Conservation (phyloP, 2,888 invertebrate genomes). For the Tiliacea aurago region DNA sequence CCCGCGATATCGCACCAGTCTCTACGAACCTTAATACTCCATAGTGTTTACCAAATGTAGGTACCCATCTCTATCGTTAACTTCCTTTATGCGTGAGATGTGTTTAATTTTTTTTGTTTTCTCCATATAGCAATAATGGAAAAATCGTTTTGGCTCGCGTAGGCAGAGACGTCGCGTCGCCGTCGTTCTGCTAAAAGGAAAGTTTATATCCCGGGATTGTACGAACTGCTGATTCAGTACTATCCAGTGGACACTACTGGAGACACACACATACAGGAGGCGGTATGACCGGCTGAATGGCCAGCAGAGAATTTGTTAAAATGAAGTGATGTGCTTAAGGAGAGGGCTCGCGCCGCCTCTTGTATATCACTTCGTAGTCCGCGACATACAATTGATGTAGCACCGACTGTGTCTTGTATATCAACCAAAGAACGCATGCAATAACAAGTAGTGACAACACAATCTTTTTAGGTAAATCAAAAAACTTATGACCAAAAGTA, state of each 20-base stretch:
- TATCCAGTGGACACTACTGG: conserved; percentile 27
- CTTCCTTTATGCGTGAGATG: conserved; percentile 33
- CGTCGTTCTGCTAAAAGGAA: conserved; percentile 28
- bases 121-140: conserved; percentile 38
- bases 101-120: conserved; percentile 26
- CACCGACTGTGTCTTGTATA: background rate
- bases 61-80: conserved; percentile 3
- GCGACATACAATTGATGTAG: background rate
- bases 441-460: background rate
- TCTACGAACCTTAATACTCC: no score
- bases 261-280: conserved; percentile 40
- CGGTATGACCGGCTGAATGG: conserved; percentile 18
- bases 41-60: conserved; percentile 6
- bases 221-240: conserved; percentile 38
- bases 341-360: background rate
- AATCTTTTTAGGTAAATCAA: background rate
- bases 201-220: conserved; percentile 40
- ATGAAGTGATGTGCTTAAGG: conserved; percentile 4
- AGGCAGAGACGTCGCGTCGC: conserved; percentile 10
- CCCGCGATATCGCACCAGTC: no score
- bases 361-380: background rate
- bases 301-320: background rate
- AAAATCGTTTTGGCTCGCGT: conserved; percentile 27
- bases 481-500: background rate
- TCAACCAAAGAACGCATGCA: background rate